These are phyloP conservation scores for Mohoua ochrocephala DNA, from an alignment of 2,113 vertebrate genomes.

Conservation along the genomic window DNA sequence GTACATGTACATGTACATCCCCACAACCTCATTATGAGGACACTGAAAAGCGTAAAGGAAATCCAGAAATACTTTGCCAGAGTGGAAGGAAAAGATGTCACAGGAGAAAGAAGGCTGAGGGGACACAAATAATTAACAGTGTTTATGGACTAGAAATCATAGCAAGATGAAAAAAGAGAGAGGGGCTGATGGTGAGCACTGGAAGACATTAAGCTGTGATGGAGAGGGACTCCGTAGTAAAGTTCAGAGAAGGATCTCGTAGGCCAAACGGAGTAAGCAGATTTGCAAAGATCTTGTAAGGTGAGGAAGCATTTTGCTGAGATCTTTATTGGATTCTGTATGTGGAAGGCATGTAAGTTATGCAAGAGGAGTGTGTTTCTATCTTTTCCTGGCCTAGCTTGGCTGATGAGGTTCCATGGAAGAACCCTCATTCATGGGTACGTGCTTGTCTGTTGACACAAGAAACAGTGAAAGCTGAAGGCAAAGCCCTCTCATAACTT, in stretches of 20 bases:
- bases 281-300: background rate
- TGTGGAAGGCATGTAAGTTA: background rate
- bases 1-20: accelerated
- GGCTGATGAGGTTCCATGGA: background rate
- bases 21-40: background rate
- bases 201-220: background rate
- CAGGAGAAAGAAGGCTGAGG: background rate
- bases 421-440: background rate
- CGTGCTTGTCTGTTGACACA: background rate
- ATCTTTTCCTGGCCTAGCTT: background rate
- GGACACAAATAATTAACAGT: background rate
- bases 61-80: background rate
- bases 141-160: background rate
- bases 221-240: background rate
- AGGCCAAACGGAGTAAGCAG: background rate
- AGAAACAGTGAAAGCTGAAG: background rate
- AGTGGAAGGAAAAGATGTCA: background rate
- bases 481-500: background rate
- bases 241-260: background rate
- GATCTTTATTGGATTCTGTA: background rate
- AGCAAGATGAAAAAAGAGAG: background rate
- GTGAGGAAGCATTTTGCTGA: background rate
- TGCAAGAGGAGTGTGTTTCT: background rate
- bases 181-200: background rate
- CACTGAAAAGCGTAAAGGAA: background rate